Evolutionary conservation across 2,888 invertebrate genomes (phyloP).

Genomic region (Pristionchus maxplancki): DNA sequence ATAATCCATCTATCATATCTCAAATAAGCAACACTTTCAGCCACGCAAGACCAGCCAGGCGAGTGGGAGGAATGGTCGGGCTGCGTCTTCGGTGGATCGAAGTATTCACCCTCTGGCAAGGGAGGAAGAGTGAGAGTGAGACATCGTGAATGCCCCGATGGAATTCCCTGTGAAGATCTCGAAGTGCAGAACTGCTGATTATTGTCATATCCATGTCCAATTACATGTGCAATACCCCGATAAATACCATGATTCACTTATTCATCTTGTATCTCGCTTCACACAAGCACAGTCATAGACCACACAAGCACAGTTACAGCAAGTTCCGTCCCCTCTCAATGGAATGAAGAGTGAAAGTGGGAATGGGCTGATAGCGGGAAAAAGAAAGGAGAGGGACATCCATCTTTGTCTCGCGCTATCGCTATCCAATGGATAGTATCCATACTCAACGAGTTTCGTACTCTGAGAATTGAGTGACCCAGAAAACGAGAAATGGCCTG

Average conservation of each 20-base stretch:
- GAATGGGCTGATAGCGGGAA: constrained; percentile 7
- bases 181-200: constrained; percentile 62
- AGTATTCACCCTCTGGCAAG: constrained; percentile 38
- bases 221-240: neutral
- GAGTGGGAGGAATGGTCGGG: constrained; percentile 53
- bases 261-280: neutral
- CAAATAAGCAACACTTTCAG: neutral
- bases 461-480: constrained; percentile 47
- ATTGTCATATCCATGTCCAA: neutral
- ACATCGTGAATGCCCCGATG: constrained; percentile 60
- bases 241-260: constrained; percentile 5
- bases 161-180: constrained; percentile 62
- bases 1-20: neutral
- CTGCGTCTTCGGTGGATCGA: constrained; percentile 50
- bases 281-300: no score
- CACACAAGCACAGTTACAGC: neutral
- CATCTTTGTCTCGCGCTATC: constrained; percentile 38
- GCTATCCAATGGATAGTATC: neutral
- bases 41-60: neutral
- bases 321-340: neutral
- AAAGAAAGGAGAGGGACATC: constrained; percentile 3
- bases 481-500: constrained; percentile 28
- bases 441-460: constrained; percentile 50
- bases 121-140: constrained; percentile 58
- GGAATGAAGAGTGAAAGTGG: constrained; percentile 27